Base-by-base conservation (phyloP, 1,140 invertebrate genomes). In the Drosophila lini region DNA sequence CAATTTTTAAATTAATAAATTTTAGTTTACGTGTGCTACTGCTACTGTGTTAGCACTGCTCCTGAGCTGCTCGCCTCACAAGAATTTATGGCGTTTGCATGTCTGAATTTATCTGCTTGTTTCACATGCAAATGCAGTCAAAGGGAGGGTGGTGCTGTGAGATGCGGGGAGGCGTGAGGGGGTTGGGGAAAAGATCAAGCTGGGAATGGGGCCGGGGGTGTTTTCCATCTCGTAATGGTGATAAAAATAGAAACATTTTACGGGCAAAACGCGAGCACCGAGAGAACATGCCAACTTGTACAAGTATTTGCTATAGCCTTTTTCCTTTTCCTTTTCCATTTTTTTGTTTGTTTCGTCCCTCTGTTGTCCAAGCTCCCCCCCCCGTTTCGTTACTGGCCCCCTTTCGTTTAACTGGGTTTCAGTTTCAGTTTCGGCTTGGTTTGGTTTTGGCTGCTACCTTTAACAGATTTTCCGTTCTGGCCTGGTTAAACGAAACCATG, bases 81-180 rank as follows among this genome's bases (percentile, higher is more conserved):
- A 60, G 83, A 89, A 88, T 88, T 88, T 88, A 88, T 88, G 84
- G 84, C 84, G 78, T 81, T 88, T 78, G 84, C 77, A 88, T 88
- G 84, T 89, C 84, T 84, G 80, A 88, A 88, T 88, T 88, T 88
- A 88, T 88, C 84, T 88, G 84, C 84, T 88, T 89, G 84, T 88
- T 88, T 88, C 84, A 88, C 84, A 88, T 88, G 84, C 84, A 89
- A 88, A 88, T 88, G 84, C 78, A 78, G 64, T 78, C 71, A 57
- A 74, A 32, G 52, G 45, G 22, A 16, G 34, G 25, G 34, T 10
- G 10, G 31, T 13, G 28, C 22, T 36, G 36, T 15, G 52, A 34
- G 52, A 5, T 41, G 62, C 16, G 55, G 31, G 42, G 5, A 3
- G 31, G 55, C 13, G 36, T 19, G 15, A 5, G 47, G 2, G 36